A percentile compares a stretch with the other conserved stretches of the same genome.
phyloP scores from a whole-genome alignment of 1,140 invertebrate genomes.

The Psilanteris sp. region DNA sequence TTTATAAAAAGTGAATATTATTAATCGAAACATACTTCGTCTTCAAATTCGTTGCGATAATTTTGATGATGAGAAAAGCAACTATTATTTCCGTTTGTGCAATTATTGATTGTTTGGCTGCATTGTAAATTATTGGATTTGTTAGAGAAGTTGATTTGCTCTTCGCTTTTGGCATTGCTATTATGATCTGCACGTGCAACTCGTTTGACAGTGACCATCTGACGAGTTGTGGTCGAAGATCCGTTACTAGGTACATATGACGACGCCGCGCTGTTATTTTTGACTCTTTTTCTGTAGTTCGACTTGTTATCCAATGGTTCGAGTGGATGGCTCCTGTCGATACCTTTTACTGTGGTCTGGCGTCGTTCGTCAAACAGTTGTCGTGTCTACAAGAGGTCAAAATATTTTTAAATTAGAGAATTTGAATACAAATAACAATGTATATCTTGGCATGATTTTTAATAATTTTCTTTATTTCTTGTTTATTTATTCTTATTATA shows the following conservation, averaged over 20 bases:
- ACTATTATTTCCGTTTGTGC: conserved; percentile 61
- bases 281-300: conserved; percentile 74
- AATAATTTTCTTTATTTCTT: too few species aligned
- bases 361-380: conserved; percentile 88
- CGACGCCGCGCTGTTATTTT: conserved; percentile 56
- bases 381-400: conserved; percentile 49
- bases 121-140: conserved; percentile 57
- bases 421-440: conserved; percentile 20
- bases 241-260: conserved; percentile 58
- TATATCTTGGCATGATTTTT: too few species aligned
- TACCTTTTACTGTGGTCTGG: conserved; percentile 84
- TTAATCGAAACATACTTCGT: conserved; percentile 66
- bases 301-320: conserved; percentile 83
- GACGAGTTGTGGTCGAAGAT: conserved; percentile 66
- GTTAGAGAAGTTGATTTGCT: conserved; percentile 72
- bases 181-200: conserved; percentile 70
- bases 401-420: conserved; percentile 27
- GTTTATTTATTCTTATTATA: too few species aligned
- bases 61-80: conserved; percentile 63
- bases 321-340: conserved; percentile 89
- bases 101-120: conserved; percentile 61
- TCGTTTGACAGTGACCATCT: conserved; percentile 70
- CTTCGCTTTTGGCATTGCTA: conserved; percentile 73
- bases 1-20: too few species aligned
- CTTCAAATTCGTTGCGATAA: conserved; percentile 46